phyloP scores from a whole-genome alignment of 1,140 invertebrate species.

The Daktulosphaira vitifoliae region DNA sequence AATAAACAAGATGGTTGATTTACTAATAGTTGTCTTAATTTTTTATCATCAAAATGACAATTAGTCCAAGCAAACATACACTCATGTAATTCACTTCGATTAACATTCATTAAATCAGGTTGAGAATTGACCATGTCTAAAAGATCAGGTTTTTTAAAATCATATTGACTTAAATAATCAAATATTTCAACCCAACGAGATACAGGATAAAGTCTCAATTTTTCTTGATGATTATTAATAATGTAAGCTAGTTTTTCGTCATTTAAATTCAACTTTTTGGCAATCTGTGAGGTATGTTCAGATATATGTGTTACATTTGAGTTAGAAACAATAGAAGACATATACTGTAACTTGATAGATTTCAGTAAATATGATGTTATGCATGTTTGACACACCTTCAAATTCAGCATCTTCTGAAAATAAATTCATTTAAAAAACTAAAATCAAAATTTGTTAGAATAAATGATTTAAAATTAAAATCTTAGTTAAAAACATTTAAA shows the following conservation, averaged over 20 bases:
- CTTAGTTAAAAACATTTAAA: no score
- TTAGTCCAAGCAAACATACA: conserved; percentile 23
- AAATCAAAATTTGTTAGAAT: no score
- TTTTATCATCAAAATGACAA: conserved; percentile 19
- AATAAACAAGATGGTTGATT: conserved; percentile 8
- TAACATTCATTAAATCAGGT: conserved; percentile 19
- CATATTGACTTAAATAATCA: conserved; percentile 22
- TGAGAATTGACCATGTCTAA: conserved; percentile 21
- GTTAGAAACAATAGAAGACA: background rate
- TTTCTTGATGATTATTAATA: conserved; percentile 8
- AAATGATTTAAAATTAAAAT: no score
- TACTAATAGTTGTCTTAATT: conserved; percentile 13
- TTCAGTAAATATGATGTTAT: no score
- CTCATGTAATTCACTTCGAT: conserved; percentile 7
- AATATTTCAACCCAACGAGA: conserved; percentile 7
- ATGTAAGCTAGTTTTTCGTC: background rate
- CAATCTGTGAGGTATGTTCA: background rate
- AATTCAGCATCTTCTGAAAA: no score
- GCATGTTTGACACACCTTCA: no score
- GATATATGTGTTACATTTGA: background rate
- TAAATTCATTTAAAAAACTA: no score
- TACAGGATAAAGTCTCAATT: background rate
- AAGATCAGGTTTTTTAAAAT: conserved; percentile 19
- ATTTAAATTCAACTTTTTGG: conserved; percentile 12
- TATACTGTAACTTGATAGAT: background rate